These are phyloP conservation scores for Nebria brevicollis DNA, from an alignment of 2,888 invertebrate species.

Conservation along the genomic window DNA sequence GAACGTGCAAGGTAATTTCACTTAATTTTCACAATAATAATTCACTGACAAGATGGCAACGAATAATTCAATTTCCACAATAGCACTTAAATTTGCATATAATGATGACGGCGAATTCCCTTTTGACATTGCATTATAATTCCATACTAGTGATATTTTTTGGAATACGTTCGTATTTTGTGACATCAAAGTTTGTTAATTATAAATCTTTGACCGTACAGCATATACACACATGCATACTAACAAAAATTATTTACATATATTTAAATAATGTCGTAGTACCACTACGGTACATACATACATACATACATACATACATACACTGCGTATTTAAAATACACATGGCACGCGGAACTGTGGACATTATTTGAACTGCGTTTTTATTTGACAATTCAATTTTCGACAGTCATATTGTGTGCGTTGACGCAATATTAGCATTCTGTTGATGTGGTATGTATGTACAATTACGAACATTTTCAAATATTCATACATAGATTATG, in stretches of 20 bases:
- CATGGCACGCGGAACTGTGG: neutral
- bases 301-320: neutral
- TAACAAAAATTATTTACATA: constrained; percentile 20
- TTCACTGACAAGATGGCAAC: too few species aligned
- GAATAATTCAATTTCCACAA: too few species aligned
- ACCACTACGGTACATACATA: neutral
- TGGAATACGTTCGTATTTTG: too few species aligned
- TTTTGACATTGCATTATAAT: too few species aligned
- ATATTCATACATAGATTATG: constrained; percentile 18
- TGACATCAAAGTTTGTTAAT: neutral
- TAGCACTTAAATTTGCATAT: too few species aligned
- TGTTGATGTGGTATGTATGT: constrained; percentile 25
- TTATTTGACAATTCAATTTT: constrained; percentile 36
- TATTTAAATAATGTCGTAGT: constrained; percentile 14
- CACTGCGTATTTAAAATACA: neutral
- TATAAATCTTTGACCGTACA: neutral
- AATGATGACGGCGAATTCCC: too few species aligned
- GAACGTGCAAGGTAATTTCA: too few species aligned
- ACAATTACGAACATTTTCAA: constrained; percentile 29
- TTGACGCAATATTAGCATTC: constrained; percentile 9
- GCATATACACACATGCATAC: neutral
- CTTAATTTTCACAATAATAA: too few species aligned
- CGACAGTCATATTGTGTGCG: constrained; percentile 7
- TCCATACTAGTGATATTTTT: too few species aligned
- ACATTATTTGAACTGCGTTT: constrained; percentile 34